Conservation (phyloP, 2,797 vertebrate species). For the Tiaroga cobitis region DNA sequence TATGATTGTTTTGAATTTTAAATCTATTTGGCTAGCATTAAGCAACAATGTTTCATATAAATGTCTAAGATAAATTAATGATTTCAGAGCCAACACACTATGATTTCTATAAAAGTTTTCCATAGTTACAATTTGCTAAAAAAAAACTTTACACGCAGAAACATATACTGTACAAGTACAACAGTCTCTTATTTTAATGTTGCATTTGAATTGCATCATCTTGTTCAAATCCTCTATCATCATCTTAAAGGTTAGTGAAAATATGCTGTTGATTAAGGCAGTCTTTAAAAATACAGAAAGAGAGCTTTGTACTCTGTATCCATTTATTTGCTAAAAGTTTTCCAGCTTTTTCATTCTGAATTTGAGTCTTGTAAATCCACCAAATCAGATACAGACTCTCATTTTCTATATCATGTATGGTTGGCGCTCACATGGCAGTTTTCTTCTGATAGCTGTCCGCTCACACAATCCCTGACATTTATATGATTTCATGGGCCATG, state of each 20-base stretch:
- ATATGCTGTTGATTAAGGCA: constrained; percentile 22
- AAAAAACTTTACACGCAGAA: background rate
- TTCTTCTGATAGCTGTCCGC: constrained; percentile 2
- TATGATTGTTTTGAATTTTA: background rate
- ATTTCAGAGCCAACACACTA: background rate
- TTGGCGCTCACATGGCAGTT: background rate
- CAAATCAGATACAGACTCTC: background rate
- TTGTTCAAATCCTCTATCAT: constrained; percentile 16
- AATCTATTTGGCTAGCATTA: background rate
- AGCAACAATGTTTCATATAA: background rate
- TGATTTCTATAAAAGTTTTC: background rate
- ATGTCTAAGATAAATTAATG: background rate
- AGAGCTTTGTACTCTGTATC: background rate
- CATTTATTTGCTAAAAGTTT: background rate
- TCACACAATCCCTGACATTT: background rate
- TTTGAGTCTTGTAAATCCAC: background rate
- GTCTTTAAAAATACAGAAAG: constrained; percentile 14
- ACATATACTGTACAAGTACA: background rate
- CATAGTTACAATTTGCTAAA: background rate
- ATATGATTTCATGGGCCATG: constrained; percentile 17
- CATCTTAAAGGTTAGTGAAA: background rate
- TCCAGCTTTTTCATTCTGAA: background rate
- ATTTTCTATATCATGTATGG: background rate
- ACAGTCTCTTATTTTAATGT: constrained; percentile 16
- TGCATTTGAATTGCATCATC: constrained; percentile 25